These are phyloP conservation scores for Fulica atra DNA, from an alignment of 2,113 vertebrate species.

Conservation along the genomic window DNA sequence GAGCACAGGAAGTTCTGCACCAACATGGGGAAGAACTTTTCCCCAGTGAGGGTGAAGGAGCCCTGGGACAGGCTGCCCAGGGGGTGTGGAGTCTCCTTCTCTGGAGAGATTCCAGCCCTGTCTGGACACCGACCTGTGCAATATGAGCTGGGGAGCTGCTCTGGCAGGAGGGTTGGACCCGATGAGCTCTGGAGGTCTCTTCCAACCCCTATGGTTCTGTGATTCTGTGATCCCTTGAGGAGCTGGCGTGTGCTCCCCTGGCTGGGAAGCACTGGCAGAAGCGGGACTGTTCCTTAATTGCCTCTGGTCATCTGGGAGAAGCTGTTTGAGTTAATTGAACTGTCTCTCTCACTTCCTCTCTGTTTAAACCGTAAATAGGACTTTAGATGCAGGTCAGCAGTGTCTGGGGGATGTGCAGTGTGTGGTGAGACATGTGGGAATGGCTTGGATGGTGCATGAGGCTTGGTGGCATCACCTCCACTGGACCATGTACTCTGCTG, in stretches of 20 bases:
- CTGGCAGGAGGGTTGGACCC: too few species aligned
- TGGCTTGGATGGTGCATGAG: not conserved
- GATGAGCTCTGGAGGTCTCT: too few species aligned
- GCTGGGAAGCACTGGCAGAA: not conserved
- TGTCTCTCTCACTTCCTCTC: not conserved
- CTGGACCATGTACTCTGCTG: not conserved
- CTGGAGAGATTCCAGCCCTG: too few species aligned
- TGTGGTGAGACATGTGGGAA: not conserved
- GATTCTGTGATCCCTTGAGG: not conserved
- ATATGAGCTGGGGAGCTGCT: too few species aligned
- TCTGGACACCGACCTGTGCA: too few species aligned
- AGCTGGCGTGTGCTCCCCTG: accelerated
- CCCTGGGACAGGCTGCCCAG: too few species aligned
- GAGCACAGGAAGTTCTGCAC: too few species aligned
- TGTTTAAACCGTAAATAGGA: not conserved
- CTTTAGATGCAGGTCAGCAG: not conserved
- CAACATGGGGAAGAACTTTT: too few species aligned
- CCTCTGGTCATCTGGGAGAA: not conserved
- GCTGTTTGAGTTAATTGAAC: not conserved
- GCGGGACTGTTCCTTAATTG: not conserved
- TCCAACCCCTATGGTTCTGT: too few species aligned
- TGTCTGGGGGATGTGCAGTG: not conserved
- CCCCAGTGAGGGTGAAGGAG: too few species aligned
- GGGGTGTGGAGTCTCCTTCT: too few species aligned
- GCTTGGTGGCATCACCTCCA: not conserved